These are phyloP conservation scores for Hemithea aestivaria DNA, from an alignment of 2,888 invertebrate species.

Conservation along the genomic window DNA sequence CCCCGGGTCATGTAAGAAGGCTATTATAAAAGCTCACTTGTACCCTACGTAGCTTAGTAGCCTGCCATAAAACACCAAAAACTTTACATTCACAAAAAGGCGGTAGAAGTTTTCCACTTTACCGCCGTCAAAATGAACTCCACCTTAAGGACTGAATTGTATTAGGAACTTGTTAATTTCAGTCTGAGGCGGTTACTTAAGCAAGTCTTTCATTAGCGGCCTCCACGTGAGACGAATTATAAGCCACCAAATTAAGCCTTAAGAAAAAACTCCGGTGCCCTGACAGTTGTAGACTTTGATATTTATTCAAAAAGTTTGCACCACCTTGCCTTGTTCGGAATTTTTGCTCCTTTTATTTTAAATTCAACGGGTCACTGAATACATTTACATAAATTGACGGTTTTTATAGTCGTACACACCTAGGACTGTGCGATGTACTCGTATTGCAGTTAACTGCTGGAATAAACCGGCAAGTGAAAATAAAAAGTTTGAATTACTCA, in stretches of 20 bases:
- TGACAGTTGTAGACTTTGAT: constrained; percentile 8
- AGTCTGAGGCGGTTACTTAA: constrained; percentile 67
- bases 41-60: constrained; percentile 44
- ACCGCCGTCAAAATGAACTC: constrained; percentile 68
- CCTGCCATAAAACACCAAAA: constrained; percentile 56
- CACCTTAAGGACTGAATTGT: constrained; percentile 70
- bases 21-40: constrained; percentile 31
- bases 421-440: too few relatives aligned
- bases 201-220: constrained; percentile 75
- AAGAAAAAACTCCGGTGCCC: constrained; percentile 17
- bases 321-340: background rate
- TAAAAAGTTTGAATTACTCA: too few relatives aligned
- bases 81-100: constrained; percentile 60
- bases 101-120: constrained; percentile 69
- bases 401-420: too few relatives aligned
- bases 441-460: too few relatives aligned
- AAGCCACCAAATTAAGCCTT: constrained; percentile 51
- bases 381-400: too few relatives aligned
- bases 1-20: constrained; percentile 19
- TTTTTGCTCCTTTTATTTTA: constrained; percentile 2
- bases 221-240: constrained; percentile 69
- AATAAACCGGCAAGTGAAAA: too few relatives aligned
- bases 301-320: constrained; percentile 13
- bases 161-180: constrained; percentile 75
- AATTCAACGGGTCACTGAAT: too few relatives aligned